These are phyloP conservation scores for Tapera naevia DNA, from an alignment of 2,797 vertebrate species.

Conservation along the genomic window DNA sequence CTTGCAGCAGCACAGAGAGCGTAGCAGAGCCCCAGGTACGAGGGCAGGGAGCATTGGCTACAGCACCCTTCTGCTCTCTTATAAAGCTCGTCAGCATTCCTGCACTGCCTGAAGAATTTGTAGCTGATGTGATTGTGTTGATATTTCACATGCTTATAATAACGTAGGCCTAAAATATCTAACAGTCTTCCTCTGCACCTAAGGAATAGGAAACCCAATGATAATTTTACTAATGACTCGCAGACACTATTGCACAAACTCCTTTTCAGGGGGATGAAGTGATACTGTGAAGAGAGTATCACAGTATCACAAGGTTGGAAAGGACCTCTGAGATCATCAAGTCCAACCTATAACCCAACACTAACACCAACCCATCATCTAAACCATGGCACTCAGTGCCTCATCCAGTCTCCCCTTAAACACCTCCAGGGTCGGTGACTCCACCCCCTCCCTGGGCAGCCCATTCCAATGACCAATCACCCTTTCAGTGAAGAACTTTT, in stretches of 20 bases:
- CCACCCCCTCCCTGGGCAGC: too few species aligned
- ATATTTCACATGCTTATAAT: fast-evolving
- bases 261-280: not conserved
- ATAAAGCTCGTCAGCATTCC: fast-evolving
- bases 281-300: fast-evolving
- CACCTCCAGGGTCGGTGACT: too few species aligned
- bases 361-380: too few species aligned
- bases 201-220: not conserved
- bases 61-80: fast-evolving
- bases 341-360: too few species aligned
- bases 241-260: not conserved
- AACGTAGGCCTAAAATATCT: not conserved
- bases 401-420: too few species aligned
- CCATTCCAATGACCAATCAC: too few species aligned
- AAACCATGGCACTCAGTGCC: too few species aligned
- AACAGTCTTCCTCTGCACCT: not conserved
- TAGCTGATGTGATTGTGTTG: fast-evolving
- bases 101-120: fast-evolving
- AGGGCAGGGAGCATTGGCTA: fast-evolving
- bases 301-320: too few species aligned
- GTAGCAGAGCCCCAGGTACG: fast-evolving
- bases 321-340: too few species aligned
- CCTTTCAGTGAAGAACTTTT: too few species aligned
- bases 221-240: not conserved
- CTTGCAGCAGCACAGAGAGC: fast-evolving